These are phyloP conservation scores for Tromatobia lineatoria DNA, from an alignment of 2,888 invertebrate genomes.

Conservation along the genomic window DNA sequence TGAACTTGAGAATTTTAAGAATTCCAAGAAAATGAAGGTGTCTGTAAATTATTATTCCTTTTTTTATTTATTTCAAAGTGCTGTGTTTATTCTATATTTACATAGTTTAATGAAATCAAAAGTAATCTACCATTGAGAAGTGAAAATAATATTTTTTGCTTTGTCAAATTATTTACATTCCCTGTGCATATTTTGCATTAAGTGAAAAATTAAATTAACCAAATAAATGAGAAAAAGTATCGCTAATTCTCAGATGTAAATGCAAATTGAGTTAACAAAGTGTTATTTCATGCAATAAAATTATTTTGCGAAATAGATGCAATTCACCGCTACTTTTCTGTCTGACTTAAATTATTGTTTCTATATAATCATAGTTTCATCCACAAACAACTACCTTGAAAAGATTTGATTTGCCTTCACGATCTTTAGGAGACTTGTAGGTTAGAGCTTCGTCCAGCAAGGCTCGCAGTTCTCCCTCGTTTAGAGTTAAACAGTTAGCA, in stretches of 20 bases:
- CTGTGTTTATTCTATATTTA: too few species aligned
- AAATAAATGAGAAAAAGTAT: neutral
- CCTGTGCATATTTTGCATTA: too few species aligned
- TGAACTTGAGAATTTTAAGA: too few species aligned
- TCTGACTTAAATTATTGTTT: neutral
- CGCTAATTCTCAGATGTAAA: neutral
- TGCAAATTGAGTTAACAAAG: neutral
- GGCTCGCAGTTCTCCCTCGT: conserved; percentile 92
- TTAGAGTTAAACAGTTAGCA: conserved; percentile 87
- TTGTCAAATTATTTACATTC: too few species aligned
- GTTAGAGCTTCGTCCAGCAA: conserved; percentile 94
- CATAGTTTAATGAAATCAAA: too few species aligned
- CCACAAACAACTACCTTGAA: conserved; percentile 89
- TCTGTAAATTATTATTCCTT: neutral
- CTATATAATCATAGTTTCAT: neutral
- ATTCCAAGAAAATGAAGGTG: neutral
- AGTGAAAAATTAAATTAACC: too few species aligned
- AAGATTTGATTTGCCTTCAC: conserved; percentile 93
- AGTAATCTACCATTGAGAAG: too few species aligned
- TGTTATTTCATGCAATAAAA: neutral
- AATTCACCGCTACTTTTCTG: neutral
- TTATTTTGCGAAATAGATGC: neutral
- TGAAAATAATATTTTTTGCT: too few species aligned
- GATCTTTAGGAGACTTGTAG: conserved; percentile 93
- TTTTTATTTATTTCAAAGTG: too few species aligned